These are phyloP conservation scores for Eremobia ochroleuca DNA, from an alignment of 2,888 invertebrate species.

Conservation along the genomic window DNA sequence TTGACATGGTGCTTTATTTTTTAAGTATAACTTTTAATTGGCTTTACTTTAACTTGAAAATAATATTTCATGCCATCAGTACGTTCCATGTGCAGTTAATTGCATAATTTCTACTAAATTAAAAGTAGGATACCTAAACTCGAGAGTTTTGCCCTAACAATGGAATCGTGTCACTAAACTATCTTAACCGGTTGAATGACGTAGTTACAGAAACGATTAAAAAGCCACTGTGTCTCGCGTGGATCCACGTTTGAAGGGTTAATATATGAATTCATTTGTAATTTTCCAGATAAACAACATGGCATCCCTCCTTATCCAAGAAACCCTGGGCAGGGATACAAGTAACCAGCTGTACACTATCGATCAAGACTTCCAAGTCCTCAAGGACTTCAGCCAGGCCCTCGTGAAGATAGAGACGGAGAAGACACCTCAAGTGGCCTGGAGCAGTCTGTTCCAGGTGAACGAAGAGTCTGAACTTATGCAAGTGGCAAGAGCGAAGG, in stretches of 20 bases:
- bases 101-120: neutral
- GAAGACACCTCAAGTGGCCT: slow-evolving; percentile 69
- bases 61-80: neutral
- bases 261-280: neutral
- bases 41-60: neutral
- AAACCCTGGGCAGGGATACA: slow-evolving; percentile 86
- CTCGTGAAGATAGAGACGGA: slow-evolving; percentile 72
- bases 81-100: neutral
- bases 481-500: slow-evolving; percentile 74
- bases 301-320: slow-evolving; percentile 86
- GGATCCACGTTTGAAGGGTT: neutral
- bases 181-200: neutral
- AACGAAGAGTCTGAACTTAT: slow-evolving; percentile 78
- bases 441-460: slow-evolving; percentile 77
- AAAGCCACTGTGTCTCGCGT: neutral
- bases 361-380: slow-evolving; percentile 80
- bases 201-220: neutral
- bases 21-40: neutral
- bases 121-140: neutral
- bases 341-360: slow-evolving; percentile 81
- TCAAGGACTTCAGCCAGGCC: slow-evolving; percentile 79
- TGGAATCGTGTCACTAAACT: neutral
- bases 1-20: slow-evolving; percentile 21
- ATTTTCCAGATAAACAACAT: slow-evolving; percentile 83
- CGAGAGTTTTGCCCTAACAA: neutral